These are phyloP conservation scores for Chionoecetes opilio DNA, from an alignment of 1,140 invertebrate species.

Conservation along the genomic window DNA sequence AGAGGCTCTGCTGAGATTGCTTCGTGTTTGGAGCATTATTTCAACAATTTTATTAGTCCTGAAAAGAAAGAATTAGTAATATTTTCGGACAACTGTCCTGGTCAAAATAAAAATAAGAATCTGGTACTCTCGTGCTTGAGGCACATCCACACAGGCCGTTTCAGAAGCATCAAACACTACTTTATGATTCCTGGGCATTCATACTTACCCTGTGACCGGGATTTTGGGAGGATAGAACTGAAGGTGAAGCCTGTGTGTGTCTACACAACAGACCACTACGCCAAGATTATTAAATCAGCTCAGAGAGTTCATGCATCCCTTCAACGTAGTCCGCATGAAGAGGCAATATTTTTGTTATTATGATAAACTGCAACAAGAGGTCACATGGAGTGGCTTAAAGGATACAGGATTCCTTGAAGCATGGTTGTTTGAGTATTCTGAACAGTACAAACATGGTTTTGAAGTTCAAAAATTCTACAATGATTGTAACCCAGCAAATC, in stretches of 20 bases:
- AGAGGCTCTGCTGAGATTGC: conserved; percentile 50
- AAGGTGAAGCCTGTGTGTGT: background rate
- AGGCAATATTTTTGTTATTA: too few relatives aligned
- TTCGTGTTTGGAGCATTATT: conserved; percentile 3
- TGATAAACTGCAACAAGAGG: too few relatives aligned
- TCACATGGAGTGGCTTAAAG: too few relatives aligned
- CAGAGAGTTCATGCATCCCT: background rate
- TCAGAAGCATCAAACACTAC: background rate
- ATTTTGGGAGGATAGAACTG: conserved; percentile 31
- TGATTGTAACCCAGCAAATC: too few relatives aligned
- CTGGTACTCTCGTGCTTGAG: background rate
- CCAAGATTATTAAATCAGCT: background rate
- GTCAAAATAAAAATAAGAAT: conserved; percentile 55
- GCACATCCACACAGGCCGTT: background rate
- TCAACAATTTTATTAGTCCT: background rate
- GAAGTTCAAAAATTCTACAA: too few relatives aligned
- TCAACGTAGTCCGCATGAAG: background rate
- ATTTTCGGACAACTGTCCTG: conserved; percentile 32
- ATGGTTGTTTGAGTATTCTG: too few relatives aligned
- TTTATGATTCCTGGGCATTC: conserved; percentile 38
- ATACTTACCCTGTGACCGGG: conserved; percentile 38
- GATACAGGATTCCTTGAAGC: too few relatives aligned
- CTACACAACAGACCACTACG: background rate
- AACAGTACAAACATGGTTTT: too few relatives aligned
- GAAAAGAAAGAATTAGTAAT: background rate